These are phyloP conservation scores for Drosophila repletoides DNA, from an alignment of 1,140 invertebrate genomes.

Conservation along the genomic window DNA sequence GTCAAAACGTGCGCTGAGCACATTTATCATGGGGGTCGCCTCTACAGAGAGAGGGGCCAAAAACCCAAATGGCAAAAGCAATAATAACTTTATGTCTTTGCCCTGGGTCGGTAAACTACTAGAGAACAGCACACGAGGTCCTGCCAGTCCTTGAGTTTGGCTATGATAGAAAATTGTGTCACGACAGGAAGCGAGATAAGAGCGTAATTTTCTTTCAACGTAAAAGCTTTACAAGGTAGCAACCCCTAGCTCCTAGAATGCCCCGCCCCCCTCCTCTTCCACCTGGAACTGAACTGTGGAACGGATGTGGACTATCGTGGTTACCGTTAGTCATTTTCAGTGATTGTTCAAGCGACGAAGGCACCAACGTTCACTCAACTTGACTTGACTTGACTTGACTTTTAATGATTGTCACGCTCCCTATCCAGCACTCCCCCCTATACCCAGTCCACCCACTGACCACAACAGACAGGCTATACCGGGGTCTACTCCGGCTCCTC, in stretches of 20 bases:
- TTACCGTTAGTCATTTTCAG: constrained; percentile 81
- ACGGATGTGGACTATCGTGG: constrained; percentile 79
- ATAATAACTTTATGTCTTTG: constrained; percentile 81
- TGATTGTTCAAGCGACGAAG: constrained; percentile 72
- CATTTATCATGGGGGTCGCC: constrained; percentile 65
- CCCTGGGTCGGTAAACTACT: background rate
- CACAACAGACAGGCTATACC: constrained; percentile 60
- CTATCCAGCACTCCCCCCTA: constrained; percentile 19
- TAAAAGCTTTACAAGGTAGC: constrained; percentile 52
- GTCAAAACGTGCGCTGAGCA: constrained; percentile 63
- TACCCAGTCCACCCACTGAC: background rate
- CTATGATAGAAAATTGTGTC: constrained; percentile 82
- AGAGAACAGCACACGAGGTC: constrained; percentile 30
- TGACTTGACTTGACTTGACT: constrained; percentile 72
- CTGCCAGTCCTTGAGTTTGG: constrained; percentile 42
- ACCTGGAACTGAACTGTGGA: constrained; percentile 35
- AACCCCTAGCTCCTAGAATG: background rate
- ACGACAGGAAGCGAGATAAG: constrained; percentile 82
- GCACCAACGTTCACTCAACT: constrained; percentile 61
- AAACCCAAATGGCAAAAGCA: constrained; percentile 47
- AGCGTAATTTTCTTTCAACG: constrained; percentile 81
- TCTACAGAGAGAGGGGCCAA: background rate
- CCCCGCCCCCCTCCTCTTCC: background rate
- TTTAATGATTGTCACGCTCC: constrained; percentile 81
- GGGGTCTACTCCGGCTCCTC: background rate